These are phyloP conservation scores for Meriones psammophilus DNA, from an alignment of 2,797 vertebrate genomes.

Conservation along the genomic window DNA sequence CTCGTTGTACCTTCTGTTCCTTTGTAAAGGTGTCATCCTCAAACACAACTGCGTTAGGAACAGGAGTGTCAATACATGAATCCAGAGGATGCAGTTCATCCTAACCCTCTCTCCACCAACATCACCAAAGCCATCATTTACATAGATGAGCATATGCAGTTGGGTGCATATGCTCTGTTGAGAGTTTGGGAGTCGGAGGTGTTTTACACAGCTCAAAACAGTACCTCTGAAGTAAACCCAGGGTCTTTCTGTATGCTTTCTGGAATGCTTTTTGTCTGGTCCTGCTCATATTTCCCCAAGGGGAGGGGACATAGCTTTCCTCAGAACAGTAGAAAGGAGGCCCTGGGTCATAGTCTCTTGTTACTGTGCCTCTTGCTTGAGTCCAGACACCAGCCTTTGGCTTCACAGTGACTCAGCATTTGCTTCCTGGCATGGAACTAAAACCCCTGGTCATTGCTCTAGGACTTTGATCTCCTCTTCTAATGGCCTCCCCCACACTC, in stretches of 20 bases:
- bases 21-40: background rate
- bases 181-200: background rate
- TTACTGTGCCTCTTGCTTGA: background rate
- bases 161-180: background rate
- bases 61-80: background rate
- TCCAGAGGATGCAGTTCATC: background rate
- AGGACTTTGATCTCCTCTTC: background rate
- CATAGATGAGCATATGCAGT: accelerated
- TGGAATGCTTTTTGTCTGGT: background rate
- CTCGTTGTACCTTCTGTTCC: background rate
- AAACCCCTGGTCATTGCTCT: background rate
- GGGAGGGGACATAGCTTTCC: background rate
- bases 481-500: background rate
- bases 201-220: background rate
- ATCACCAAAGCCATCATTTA: background rate
- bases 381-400: background rate
- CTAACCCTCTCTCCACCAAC: background rate
- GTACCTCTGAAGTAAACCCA: background rate
- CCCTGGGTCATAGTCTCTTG: background rate
- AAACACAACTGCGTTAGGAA: background rate
- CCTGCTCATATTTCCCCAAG: background rate
- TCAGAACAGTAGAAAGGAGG: background rate
- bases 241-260: background rate
- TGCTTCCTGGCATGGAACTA: background rate
- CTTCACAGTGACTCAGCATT: accelerated